Conservation (phyloP, 2,113 vertebrate species). For the Cephalopterus ornatus region DNA sequence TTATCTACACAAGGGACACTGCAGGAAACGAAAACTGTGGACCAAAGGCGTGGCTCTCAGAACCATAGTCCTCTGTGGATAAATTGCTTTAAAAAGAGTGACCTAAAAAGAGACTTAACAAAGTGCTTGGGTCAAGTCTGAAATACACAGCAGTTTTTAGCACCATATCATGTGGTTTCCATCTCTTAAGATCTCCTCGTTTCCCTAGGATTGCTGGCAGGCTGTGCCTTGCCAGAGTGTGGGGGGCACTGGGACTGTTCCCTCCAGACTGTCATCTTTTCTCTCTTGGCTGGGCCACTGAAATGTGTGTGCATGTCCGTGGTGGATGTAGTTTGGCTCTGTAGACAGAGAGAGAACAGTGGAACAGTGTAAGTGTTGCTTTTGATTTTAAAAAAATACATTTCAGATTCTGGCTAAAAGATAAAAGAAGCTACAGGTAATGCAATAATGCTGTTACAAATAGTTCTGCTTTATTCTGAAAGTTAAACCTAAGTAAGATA, state of each 20-base stretch:
- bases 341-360: background rate
- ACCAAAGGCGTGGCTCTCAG: background rate
- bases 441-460: background rate
- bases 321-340: background rate
- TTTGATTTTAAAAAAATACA: background rate
- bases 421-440: background rate
- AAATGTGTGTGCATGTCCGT: too few species aligned
- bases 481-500: background rate
- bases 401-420: background rate
- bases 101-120: background rate
- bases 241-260: background rate
- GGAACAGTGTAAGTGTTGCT: background rate
- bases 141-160: background rate
- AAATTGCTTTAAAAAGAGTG: background rate
- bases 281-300: accelerated
- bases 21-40: background rate
- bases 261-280: background rate
- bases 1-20: background rate
- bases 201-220: background rate
- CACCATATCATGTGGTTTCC: accelerated
- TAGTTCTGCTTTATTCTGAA: background rate
- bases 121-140: background rate
- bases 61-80: background rate
- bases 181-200: background rate
- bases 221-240: background rate